Conservation (phyloP, 1,140 invertebrate species). For the Lethrus apterus region DNA sequence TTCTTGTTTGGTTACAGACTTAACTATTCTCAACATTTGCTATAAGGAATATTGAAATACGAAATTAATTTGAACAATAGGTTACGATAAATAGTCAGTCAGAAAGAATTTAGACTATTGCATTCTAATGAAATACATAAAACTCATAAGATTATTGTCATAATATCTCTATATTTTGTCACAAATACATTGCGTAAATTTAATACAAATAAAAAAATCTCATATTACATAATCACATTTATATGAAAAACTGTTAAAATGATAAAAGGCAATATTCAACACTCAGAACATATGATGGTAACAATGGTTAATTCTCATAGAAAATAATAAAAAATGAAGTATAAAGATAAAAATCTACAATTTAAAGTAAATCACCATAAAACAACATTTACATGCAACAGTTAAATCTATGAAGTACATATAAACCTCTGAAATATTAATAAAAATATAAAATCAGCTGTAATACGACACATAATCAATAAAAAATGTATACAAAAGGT, state of each 20-base stretch:
- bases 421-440: not conserved
- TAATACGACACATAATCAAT: not conserved
- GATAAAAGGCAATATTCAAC: not conserved
- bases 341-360: not conserved
- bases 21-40: no score
- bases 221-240: not conserved
- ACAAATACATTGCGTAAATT: conserved; percentile 9
- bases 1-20: no score
- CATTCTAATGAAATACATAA: no score
- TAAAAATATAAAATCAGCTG: not conserved
- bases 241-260: not conserved
- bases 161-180: conserved; percentile 3
- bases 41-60: no score
- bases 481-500: not conserved
- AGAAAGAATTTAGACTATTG: no score
- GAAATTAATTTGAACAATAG: no score
- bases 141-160: not conserved
- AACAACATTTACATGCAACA: not conserved
- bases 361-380: not conserved
- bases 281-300: not conserved
- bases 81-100: no score
- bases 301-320: not conserved
- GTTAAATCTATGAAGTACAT: not conserved
- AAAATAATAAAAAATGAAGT: not conserved
- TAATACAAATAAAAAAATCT: not conserved